Evolutionary conservation across 2,113 vertebrate genomes (phyloP), one percentile per base, ranked within the genome.

Genomic region (Melanerpes formicivorus): DNA sequence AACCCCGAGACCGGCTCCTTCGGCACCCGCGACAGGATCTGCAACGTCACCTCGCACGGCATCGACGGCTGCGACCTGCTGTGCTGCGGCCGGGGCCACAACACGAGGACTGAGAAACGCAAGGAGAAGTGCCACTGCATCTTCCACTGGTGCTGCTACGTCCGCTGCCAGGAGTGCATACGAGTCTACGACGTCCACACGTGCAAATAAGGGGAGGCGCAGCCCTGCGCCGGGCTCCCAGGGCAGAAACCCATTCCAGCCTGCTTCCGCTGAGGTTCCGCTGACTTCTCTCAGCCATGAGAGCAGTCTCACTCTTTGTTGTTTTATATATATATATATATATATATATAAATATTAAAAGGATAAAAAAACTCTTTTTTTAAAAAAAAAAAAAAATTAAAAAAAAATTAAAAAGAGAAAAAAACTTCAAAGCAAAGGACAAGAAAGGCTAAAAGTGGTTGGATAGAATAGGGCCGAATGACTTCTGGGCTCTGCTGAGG

Each of bases 111-210:
- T 54, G 98, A 98, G 97, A 97, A 96, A 94, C 83, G 98, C 18
- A 95, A 97, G 21, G 98, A 98, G 90, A 98, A 98, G 59, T 98
- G 98, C 3, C 98, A 97, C 76, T 98, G 98, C 22, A 97, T 98
- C 88, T 98, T 98, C 88, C 98, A 98, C 91, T 98, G 98, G 98
- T 98, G 98, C 87, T 98, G 98, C 95, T 98, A 98, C 0, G 98
- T 98, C 52, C 98, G 98, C 95, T 98, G 98, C 85, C 98, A 98
- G 87, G 98, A 98, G 90, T 98, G 98, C 79, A 93, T 96, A 79
- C 97, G 98, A n/a, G 95, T 98, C 79, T 98, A 98, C 11, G 98
- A 98, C 4, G 98, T 98, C 84, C 98, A 98, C 93, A 98, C 98
- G 10, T 98, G 98, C 97, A 98, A 98, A 89, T 98, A 98, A 94